Evolutionary conservation across 2,888 invertebrate genomes (phyloP), one percentile per base, ranked within the genome.

Genomic region (Dicyrtoma fusca): DNA sequence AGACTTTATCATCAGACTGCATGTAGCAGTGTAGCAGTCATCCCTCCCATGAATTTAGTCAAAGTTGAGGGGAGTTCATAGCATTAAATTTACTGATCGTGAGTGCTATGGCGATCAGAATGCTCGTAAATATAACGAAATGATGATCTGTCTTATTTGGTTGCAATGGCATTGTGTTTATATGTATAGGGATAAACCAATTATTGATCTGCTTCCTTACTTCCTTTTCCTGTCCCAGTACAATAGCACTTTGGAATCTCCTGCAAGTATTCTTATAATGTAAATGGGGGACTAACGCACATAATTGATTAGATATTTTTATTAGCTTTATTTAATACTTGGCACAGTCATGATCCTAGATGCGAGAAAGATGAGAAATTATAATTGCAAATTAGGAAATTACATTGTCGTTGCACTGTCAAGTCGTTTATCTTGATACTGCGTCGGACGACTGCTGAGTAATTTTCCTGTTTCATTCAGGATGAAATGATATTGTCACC

Each of bases 151-250:
- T 53, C 53, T n/a, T 49, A 17, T 49, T 10, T 53, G 8, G 14
- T 3, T 2, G 21, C 17, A 53, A 53, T 14, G 19, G 3, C 11
- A 53, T 17, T 21, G 21, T 53, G 14, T n/a, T n/a, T n/a, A n/a
- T n/a, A n/a, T n/a, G n/a, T 49, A 11, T 11, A 53, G 53, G 21
- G 53, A 21, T 21, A 11, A 53, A 19, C 10, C 53, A 53, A 53
- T 53, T 53, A 53, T 53, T 21, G 53, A 53, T 53, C 53, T 53
- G 53, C 21, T 53, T 53, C 21, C 19, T 53, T 53, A 53, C 53
- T 53, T 53, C 53, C 53, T 53, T 53, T 53, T 53, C 53, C 53
- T 53, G 53, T 19, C 19, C 53, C 8, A 34, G 8, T 53, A 21
- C 19, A n/a, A 53, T 53, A 8, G 49, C 49, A 53, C 19, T 17